Conservation (phyloP, 2,888 invertebrate species). For the Glaucopsyche alexis region DNA sequence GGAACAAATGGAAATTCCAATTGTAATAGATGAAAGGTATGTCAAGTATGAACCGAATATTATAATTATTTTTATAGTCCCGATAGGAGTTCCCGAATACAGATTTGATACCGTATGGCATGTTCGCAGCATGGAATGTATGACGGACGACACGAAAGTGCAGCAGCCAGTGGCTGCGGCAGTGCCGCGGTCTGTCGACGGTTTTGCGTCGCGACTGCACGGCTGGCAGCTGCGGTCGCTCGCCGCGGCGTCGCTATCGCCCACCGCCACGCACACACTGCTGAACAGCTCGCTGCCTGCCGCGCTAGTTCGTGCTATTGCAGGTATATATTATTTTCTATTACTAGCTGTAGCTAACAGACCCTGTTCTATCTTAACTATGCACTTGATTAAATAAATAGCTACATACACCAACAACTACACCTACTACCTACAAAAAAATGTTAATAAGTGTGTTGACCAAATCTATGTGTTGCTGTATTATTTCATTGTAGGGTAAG, state of each 20-base stretch:
- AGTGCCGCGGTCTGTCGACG: conserved; percentile 36
- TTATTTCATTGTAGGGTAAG: too few relatives aligned
- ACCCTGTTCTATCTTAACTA: too few relatives aligned
- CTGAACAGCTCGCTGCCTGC: conserved; percentile 87
- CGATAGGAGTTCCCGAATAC: neutral
- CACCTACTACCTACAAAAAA: too few relatives aligned
- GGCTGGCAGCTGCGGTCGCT: conserved; percentile 87
- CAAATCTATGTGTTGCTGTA: too few relatives aligned
- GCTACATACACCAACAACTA: too few relatives aligned
- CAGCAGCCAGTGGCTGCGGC: conserved; percentile 44
- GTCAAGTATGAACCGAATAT: neutral
- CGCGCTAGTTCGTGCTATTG: conserved; percentile 75
- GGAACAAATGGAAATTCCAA: conserved; percentile 84
- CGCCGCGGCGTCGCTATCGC: conserved; percentile 89
- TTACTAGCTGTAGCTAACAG: too few relatives aligned
- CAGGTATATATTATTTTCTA: conserved; percentile 45
- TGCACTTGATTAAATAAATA: too few relatives aligned
- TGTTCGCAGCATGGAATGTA: conserved; percentile 72
- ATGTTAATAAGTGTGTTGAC: too few relatives aligned
- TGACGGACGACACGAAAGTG: conserved; percentile 86
- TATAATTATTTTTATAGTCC: neutral
- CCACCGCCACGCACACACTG: conserved; percentile 86
- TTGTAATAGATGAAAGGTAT: conserved; percentile 67
- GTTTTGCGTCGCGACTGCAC: conserved; percentile 59
- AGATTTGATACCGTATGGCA: neutral